Base-by-base conservation (phyloP, 2,113 vertebrate genomes). In the Trichechus manatus region DNA sequence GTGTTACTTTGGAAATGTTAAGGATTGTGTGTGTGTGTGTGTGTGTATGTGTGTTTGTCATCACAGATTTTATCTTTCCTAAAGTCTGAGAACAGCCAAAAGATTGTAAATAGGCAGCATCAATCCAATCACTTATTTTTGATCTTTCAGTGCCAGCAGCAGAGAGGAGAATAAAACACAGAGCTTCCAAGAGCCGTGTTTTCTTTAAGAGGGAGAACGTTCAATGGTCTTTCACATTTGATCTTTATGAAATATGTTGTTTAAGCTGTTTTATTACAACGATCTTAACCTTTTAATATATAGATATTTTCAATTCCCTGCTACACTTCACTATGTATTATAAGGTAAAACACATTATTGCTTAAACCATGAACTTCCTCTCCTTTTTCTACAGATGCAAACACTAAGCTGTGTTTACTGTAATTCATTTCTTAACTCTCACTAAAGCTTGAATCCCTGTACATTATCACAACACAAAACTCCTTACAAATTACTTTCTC, bases 401-500 rank as follows among this genome's bases (percentile, higher is more conserved):
- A 86, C 91, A 78, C 23, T 50, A 27, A 95, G 86, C 68, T 36
- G 33, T 19, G 66, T 92, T 84, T 77, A 92, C 87, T 93, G 75
- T 87, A 74, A 91, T 82, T 93, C 61, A 92, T 64, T 93, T 96
- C 84, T 92, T 61, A 97, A 66, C 77, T 94, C 91, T 89, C 75
- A 78, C 47, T 47, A 64, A 97, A 91, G 77, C 87, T 89, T 72
- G 86, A 94, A 63, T 56, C 90, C 64, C 95, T 94, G 81, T 82
- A 68, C 36, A 86, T 96, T 77, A 95, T 93, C 94, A 96, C 79
- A 94, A 59, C 72, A 56, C 87, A 42, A 70, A 96, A 61, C 78
- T 90, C 82, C 33, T 86, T 95, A 87, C 93, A 97, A 97, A 95
- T 95, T 83, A 80, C 72, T 95, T 93, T 89, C 74, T 44, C 33